Base-by-base conservation (phyloP, 2,888 invertebrate genomes). In the Acanthosoma haemorrhoidale region DNA sequence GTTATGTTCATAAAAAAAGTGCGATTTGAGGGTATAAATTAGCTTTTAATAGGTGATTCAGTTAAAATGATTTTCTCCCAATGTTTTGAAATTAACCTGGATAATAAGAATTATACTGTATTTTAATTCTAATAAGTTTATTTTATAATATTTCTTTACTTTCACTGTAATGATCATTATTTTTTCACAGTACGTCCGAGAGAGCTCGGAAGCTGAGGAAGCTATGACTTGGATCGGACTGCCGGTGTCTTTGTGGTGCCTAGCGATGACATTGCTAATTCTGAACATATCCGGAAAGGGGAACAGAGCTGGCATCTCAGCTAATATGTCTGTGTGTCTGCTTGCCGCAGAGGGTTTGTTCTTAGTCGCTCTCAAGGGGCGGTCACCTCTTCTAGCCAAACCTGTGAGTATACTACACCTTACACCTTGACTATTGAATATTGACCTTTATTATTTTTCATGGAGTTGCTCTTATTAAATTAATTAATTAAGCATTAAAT, bases 161-260 rank as follows among this genome's bases (percentile, higher is more conserved):
- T n/a, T n/a, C n/a, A n/a, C n/a, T 16, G n/a, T 41, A 4, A 18
- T 11, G 18, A 43, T 9, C 11, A 31, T 13, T 32, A 13, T 29
- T 29, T 13, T 58, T 73, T 78, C 78, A 64, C 80, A 88, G 86
- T 89, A 92, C 75, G 90, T 94, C 71, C 91, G 93, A 0, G 93
- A 94, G 76, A 93, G 94, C 1, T 91, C 92, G 0, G 81, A 92
- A 0, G 82, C 92, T 2, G 94, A 94, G 76, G 90, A 93, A 73
- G 88, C 94, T 43, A 88, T 93, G 8, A 94, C 94, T 36, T 96
- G 94, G 82, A 89, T 94, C 9, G 92, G 93, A 0, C 92, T 96
- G 78, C 86, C 90, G 75, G 83, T 95, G 57, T 91, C 96, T 0
- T 82, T 96, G 58, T 88, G 93, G 0, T 83, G 94, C 15, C 82